phyloP scores from a whole-genome alignment of 2,888 invertebrate genomes.

The Tethea ocularis region DNA sequence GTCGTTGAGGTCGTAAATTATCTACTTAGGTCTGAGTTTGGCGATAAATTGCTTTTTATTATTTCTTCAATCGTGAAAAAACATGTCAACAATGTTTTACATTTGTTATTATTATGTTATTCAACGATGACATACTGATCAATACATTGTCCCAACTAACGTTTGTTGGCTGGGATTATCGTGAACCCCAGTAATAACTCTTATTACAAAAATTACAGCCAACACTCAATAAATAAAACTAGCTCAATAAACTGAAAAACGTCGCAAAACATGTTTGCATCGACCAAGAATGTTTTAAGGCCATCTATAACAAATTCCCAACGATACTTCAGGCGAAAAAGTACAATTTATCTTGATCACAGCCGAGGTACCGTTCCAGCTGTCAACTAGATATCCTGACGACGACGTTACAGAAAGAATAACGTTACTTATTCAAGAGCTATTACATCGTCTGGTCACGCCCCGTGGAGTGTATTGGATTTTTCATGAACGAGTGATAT shows the following conservation, averaged over 20 bases:
- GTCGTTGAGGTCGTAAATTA: slow-evolving; percentile 72
- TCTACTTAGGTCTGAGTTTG: slow-evolving; percentile 73
- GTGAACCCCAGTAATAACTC: background rate
- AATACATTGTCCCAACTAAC: background rate
- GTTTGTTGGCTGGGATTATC: background rate
- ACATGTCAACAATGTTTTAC: slow-evolving; percentile 56
- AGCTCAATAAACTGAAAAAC: background rate
- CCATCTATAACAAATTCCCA: slow-evolving; percentile 9
- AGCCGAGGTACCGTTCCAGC: slow-evolving; percentile 19
- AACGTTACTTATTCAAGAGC: slow-evolving; percentile 29
- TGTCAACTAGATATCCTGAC: slow-evolving; percentile 23
- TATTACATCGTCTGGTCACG: slow-evolving; percentile 40
- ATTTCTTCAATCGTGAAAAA: slow-evolving; percentile 51
- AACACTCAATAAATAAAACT: background rate
- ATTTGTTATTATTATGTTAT: slow-evolving; percentile 5
- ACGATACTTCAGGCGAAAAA: slow-evolving; percentile 7
- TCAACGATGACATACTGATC: background rate
- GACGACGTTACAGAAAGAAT: slow-evolving; percentile 28
- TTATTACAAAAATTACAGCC: background rate
- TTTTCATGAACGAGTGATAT: slow-evolving; percentile 34
- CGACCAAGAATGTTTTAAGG: background rate
- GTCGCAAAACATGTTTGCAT: background rate
- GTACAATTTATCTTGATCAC: slow-evolving; percentile 33
- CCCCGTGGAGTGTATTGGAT: slow-evolving; percentile 38
- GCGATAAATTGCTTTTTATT: slow-evolving; percentile 74